phyloP scores from a whole-genome alignment of 92 coral and sea anemone species.

The Bergia sp. region DNA sequence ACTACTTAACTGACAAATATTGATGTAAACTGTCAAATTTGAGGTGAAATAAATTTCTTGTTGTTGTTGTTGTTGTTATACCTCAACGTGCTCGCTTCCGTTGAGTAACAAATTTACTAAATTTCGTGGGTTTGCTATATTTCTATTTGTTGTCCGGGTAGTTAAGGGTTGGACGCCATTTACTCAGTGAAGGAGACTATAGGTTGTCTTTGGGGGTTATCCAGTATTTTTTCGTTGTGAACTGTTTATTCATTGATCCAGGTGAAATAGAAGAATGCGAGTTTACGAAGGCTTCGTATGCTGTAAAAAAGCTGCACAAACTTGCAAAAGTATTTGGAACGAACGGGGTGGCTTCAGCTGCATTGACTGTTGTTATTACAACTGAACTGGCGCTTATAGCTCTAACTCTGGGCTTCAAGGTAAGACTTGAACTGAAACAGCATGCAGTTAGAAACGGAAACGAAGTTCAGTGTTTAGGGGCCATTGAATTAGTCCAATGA shows the following conservation, averaged over 20 bases:
- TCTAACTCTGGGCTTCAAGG: constrained; percentile 28
- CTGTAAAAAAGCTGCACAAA: constrained; percentile 10
- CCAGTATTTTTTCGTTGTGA: not conserved
- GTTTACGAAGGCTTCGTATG: constrained; percentile 34
- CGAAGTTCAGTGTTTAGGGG: not conserved
- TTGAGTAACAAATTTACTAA: no score
- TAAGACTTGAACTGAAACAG: not conserved
- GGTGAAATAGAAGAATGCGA: constrained; percentile 47
- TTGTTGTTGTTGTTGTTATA: no score
- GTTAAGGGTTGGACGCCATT: no score
- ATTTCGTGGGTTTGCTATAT: no score
- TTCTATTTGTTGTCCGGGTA: no score
- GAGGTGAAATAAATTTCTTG: no score
- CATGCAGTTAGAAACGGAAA: not conserved
- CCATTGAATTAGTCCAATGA: no score
- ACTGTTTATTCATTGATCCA: not conserved
- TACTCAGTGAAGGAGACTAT: no score
- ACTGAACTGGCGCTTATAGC: constrained; percentile 7
- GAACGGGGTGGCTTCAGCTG: not conserved
- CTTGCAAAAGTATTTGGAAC: constrained; percentile 25
- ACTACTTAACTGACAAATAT: no score
- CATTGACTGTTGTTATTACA: not conserved
- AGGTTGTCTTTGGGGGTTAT: not conserved
- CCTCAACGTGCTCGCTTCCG: no score
- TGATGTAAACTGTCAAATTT: no score